Evolutionary conservation across 2,113 vertebrate species (phyloP).

Genomic region (Poeciliopsis prolifica): DNA sequence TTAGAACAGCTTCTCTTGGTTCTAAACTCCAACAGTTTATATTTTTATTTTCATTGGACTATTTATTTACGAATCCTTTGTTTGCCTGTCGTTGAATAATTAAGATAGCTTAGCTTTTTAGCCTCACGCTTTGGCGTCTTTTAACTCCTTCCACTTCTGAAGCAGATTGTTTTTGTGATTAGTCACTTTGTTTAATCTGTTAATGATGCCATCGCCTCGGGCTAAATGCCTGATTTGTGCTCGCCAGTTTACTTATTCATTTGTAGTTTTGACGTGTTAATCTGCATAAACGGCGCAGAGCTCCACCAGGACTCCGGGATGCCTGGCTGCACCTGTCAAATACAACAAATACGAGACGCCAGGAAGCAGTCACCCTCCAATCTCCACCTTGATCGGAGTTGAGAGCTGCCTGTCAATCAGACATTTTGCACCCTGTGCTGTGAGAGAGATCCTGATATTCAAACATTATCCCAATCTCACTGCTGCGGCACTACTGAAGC

Average conservation of each 20-base stretch:
- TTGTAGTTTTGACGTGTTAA: conserved; percentile 77
- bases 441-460: conserved; percentile 44
- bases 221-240: conserved; percentile 74
- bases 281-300: conserved; percentile 77
- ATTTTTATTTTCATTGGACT: conserved; percentile 50
- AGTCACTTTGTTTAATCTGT: conserved; percentile 81
- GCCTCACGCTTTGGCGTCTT: conserved; percentile 72
- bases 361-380: conserved; percentile 54
- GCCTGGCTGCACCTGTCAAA: conserved; percentile 71
- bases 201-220: conserved; percentile 76
- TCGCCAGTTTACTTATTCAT: conserved; percentile 81
- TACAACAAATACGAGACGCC: conserved; percentile 54
- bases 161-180: conserved; percentile 75
- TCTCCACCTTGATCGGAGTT: conserved; percentile 45
- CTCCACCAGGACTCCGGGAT: conserved; percentile 62
- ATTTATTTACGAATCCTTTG: conserved; percentile 69
- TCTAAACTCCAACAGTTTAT: conserved; percentile 32
- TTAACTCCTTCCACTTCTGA: conserved; percentile 77
- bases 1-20: conserved; percentile 15
- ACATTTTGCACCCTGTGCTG: conserved; percentile 29
- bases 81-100: conserved; percentile 74
- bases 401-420: conserved; percentile 65
- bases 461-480: conserved; percentile 19
- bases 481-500: conserved; percentile 40
- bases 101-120: conserved; percentile 79